These are phyloP conservation scores for Troides aeacus DNA, from an alignment of 2,888 invertebrate genomes.

Conservation along the genomic window DNA sequence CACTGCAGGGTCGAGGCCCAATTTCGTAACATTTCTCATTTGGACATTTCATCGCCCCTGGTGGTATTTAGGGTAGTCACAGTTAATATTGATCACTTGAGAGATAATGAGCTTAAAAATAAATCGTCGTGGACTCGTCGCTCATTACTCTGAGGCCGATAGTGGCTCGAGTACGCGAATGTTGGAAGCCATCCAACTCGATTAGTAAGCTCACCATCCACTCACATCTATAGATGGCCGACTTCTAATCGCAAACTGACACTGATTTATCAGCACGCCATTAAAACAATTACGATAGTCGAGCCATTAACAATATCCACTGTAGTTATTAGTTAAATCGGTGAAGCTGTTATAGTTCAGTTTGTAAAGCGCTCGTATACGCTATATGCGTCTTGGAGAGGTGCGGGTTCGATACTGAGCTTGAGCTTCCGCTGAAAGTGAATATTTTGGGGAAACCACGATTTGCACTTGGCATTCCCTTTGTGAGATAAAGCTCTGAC, in stretches of 20 bases:
- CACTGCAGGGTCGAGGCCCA: neutral
- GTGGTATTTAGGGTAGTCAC: conserved; percentile 34
- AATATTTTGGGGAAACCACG: no score
- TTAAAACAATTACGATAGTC: conserved; percentile 33
- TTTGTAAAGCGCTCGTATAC: no score
- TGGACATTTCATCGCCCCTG: conserved; percentile 46
- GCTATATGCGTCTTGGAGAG: no score
- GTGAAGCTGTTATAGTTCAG: conserved; percentile 1
- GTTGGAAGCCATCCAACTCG: conserved; percentile 66
- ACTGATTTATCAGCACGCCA: conserved; percentile 46
- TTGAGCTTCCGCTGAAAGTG: no score
- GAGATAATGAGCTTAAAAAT: conserved; percentile 78
- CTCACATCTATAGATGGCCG: conserved; percentile 40
- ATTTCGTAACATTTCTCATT: neutral
- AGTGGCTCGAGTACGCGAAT: conserved; percentile 53
- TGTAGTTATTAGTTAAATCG: neutral
- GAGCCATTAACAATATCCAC: neutral
- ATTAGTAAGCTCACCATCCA: conserved; percentile 50
- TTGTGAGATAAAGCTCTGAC: no score
- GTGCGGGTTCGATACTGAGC: no score
- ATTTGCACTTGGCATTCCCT: no score
- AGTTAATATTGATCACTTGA: conserved; percentile 74
- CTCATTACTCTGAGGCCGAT: conserved; percentile 64
- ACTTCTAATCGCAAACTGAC: conserved; percentile 47
- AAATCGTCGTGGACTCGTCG: conserved; percentile 70